These are phyloP conservation scores for Manis pentadactyla DNA, from an alignment of 2,797 vertebrate genomes.

Conservation along the genomic window DNA sequence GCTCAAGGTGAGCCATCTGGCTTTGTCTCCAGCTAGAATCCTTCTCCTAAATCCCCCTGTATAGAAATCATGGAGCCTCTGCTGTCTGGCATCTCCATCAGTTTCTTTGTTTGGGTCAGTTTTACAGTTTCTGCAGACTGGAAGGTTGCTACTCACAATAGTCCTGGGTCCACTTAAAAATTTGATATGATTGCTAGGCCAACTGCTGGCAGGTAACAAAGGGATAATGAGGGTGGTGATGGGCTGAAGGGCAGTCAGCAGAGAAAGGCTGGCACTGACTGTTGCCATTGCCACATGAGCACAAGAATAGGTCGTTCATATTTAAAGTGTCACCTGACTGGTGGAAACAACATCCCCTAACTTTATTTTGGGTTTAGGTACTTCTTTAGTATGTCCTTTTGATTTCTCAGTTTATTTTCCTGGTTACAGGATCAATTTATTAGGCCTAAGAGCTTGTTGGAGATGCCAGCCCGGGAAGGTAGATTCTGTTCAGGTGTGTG, in stretches of 20 bases:
- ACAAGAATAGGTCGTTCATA: background rate
- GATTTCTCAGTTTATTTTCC: background rate
- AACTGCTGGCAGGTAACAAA: background rate
- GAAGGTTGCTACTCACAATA: background rate
- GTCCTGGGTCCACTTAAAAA: background rate
- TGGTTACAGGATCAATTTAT: background rate
- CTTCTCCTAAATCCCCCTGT: background rate
- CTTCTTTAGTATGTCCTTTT: constrained; percentile 25
- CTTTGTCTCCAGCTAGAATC: background rate
- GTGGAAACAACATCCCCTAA: background rate
- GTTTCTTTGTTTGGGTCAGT: constrained; percentile 63
- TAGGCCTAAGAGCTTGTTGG: background rate
- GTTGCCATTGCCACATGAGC: background rate
- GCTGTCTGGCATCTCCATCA: background rate
- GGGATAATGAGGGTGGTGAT: background rate
- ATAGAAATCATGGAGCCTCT: constrained; percentile 26
- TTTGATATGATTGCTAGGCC: background rate
- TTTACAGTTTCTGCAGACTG: constrained; percentile 42
- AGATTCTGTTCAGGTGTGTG: background rate
- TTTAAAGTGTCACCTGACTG: background rate
- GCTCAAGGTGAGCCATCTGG: background rate
- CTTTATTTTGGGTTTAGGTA: background rate
- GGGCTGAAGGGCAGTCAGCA: background rate
- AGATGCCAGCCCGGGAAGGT: background rate
- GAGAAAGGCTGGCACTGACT: background rate